phyloP scores from a whole-genome alignment of 2,113 vertebrate genomes.

The Chaetodon trifascialis region DNA sequence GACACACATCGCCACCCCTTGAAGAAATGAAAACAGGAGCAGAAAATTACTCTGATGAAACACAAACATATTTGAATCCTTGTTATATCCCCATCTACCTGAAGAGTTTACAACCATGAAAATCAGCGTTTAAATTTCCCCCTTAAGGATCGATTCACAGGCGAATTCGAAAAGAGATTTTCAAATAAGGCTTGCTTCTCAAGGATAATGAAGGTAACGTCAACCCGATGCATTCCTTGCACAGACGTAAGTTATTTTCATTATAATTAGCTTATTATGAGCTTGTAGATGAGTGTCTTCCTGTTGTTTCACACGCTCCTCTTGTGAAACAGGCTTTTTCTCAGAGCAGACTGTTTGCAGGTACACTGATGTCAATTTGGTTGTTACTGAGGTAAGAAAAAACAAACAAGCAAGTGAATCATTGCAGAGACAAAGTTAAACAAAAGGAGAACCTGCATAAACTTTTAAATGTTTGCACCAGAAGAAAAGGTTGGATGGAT shows the following conservation, averaged over 20 bases:
- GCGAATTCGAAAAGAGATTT: conserved; percentile 44
- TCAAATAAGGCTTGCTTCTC: conserved; percentile 46
- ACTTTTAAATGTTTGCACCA: background rate
- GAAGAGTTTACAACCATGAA: conserved; percentile 37
- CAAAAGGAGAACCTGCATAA: background rate
- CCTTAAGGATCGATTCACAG: conserved; percentile 41
- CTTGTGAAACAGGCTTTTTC: background rate
- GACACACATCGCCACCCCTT: background rate
- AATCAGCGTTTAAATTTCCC: conserved; percentile 48
- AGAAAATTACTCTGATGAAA: conserved; percentile 7
- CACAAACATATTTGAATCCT: conserved; percentile 35
- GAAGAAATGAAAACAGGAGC: background rate
- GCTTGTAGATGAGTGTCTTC: conserved; percentile 12
- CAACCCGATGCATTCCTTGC: conserved; percentile 22
- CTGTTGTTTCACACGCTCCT: conserved; percentile 16
- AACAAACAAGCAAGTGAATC: background rate
- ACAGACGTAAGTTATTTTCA: background rate
- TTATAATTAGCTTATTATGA: conserved; percentile 55
- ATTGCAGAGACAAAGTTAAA: background rate
- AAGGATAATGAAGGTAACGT: conserved; percentile 62
- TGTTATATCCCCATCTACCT: conserved; percentile 51
- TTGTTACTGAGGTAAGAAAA: background rate
- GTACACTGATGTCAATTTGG: background rate
- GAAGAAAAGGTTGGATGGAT: background rate
- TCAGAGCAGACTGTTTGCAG: background rate